Evolutionary conservation across 53 echinoderm and acorn worm genomes (phyloP).

Genomic region (Echinarachnius parma): DNA sequence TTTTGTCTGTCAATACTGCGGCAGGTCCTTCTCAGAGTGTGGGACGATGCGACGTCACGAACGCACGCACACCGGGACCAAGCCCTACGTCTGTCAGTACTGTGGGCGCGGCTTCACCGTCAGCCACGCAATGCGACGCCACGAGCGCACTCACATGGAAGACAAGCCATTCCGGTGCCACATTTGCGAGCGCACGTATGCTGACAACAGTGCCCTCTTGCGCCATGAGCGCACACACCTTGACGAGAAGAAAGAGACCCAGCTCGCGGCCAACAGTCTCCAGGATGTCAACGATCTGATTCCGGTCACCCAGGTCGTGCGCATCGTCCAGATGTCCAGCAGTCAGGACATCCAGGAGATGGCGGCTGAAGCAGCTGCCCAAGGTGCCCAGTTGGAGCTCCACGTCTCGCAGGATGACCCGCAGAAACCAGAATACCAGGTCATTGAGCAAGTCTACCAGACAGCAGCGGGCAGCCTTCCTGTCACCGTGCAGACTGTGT

Average conservation of each 20-base stretch:
- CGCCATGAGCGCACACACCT: slow-evolving; percentile 42
- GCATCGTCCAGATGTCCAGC: slow-evolving; percentile 42
- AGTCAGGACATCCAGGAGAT: slow-evolving; percentile 23
- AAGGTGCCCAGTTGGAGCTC: neutral
- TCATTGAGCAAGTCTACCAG: slow-evolving; percentile 39
- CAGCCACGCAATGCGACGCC: slow-evolving; percentile 43
- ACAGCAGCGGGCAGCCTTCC: slow-evolving; percentile 19
- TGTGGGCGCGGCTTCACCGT: slow-evolving; percentile 49
- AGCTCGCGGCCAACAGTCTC: slow-evolving; percentile 12
- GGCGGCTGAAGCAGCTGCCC: slow-evolving; percentile 2
- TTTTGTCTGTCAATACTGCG: slow-evolving; percentile 45
- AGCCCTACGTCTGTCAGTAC: slow-evolving; percentile 39
- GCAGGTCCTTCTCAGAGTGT: slow-evolving; percentile 39
- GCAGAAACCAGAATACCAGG: slow-evolving; percentile 12
- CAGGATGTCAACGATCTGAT: slow-evolving; percentile 22
- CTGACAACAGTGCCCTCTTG: slow-evolving; percentile 41
- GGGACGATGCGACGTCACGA: slow-evolving; percentile 40
- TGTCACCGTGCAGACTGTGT: slow-evolving; percentile 35
- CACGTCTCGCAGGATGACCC: neutral
- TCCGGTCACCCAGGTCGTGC: slow-evolving; percentile 36
- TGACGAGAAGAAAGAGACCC: slow-evolving; percentile 28
- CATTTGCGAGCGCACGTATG: slow-evolving; percentile 38
- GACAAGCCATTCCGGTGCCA: slow-evolving; percentile 40
- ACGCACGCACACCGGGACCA: slow-evolving; percentile 45
- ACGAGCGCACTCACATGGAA: slow-evolving; percentile 45